These are phyloP conservation scores for Rhodeus uyekii DNA, from an alignment of 2,797 vertebrate genomes.

Conservation along the genomic window DNA sequence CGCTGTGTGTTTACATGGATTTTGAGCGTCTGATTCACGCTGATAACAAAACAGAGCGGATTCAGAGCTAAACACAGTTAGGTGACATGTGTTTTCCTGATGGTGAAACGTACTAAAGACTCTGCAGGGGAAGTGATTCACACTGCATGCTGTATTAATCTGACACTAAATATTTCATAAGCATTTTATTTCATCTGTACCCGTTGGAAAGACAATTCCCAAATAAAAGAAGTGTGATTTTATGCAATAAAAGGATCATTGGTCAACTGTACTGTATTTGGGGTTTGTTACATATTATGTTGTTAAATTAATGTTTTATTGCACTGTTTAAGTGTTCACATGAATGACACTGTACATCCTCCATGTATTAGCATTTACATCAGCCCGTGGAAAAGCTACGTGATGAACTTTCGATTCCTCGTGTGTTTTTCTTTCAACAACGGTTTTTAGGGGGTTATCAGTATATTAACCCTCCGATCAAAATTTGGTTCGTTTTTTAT, in stretches of 20 bases:
- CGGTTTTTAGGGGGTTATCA: background rate
- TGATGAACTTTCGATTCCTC: background rate
- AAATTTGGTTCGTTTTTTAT: background rate
- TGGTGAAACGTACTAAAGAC: background rate
- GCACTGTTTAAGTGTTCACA: background rate
- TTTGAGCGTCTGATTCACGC: slow-evolving; percentile 12
- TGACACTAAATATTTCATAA: background rate
- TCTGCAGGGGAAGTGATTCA: background rate
- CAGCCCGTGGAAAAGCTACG: background rate
- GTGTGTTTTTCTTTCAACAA: background rate
- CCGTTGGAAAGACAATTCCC: background rate
- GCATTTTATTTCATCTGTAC: background rate
- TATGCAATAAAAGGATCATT: no score
- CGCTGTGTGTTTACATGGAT: slow-evolving; percentile 23
- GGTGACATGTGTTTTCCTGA: background rate
- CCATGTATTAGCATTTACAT: background rate
- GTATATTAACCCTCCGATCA: background rate
- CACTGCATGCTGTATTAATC: background rate
- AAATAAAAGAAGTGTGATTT: no score
- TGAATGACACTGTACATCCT: background rate
- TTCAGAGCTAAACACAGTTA: slow-evolving; percentile 13
- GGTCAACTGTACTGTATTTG: background rate
- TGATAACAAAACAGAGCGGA: slow-evolving; percentile 18
- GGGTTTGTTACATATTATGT: background rate
- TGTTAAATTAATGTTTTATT: background rate